Base-by-base conservation (phyloP, 2,113 vertebrate species). In the Oceanodroma tethys region DNA sequence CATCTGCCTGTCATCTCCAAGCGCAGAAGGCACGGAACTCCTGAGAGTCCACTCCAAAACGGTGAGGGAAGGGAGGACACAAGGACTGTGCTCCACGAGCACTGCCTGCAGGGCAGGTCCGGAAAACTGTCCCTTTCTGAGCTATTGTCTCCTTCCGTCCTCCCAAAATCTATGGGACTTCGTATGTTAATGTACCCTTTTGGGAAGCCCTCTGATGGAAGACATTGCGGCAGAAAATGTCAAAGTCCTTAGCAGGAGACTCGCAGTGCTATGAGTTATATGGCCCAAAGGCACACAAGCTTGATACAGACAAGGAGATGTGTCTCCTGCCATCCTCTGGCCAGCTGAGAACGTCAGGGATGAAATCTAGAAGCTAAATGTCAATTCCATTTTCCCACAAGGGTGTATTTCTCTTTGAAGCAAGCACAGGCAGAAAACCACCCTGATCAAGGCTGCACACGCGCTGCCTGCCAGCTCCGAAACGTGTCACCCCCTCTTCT, bases 151-250 rank as follows among this genome's bases (percentile, higher is more conserved):
- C 59, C 59, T 73, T 78, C 59, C 3, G 0, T 78, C 56, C n/a
- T 88, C 68, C 43, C 27, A 36, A 93, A 91, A 74, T 91, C 80
- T 86, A 22, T 83, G 55, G 30, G 86, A 63, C 40, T 72, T 63
- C 30, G n/a, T 95, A 92, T 95, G 88, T 95, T 91, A 95, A 96
- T 84, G 68, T 84, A 95, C 43, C 92, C 83, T 96, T 90, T 92
- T 68, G 88, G 83, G 76, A 87, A 95, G 76, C 47, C 55, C 40
- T 92, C 72, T 78, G 72, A 79, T 40, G 52, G 85, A 92, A 79
- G 66, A 36, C 52, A 48, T 21, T 47, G 86, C 6, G 4, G 34
- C 52, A 92, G 88, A 47, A 95, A 96, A 93, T 92, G 88, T 86
- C 95, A 88, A 50, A 76, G 68, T 84, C 80, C 68, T 59, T 65